Base-by-base conservation (phyloP, 2,113 vertebrate species). In the Tupaia tana region DNA sequence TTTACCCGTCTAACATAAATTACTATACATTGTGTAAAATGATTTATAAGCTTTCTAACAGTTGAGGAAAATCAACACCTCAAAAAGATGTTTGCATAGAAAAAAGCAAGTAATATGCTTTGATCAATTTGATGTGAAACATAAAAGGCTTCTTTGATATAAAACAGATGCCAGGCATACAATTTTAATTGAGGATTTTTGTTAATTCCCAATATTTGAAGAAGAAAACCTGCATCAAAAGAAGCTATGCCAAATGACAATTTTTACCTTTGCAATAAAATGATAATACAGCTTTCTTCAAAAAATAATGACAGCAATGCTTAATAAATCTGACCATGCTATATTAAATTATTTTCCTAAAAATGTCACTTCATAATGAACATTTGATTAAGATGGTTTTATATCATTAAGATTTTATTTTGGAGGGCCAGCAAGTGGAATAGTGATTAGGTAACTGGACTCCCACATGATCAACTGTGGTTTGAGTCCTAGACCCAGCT, bases 161-260 rank as follows among this genome's bases (percentile, higher is more conserved):
- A 81, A 96, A 91, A 34, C 14, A 73, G 18, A 89, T 9, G 73
- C 2, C 0, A 66, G 19, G 20, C 20, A 61, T 70, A 61, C 11
- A 90, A 69, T 64, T 85, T 91, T 94, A 94, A 94, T 95, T 88
- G 29, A 86, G 5, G 24, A 87, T 59, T 84, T 96, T 88, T 43
- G 2, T 84, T 87, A 79, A 81, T 64, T 93, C 91, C 95, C 78
- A 89, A 82, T 18, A 90, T 90, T 93, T 93, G 7, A 90, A 43
- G 7, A 90, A 43, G 6, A 14, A 16, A 87, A 93, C 6, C 52
- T 22, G 24, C 10, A 77, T 19, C 58, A 81, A 88, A 91, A 74
- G 7, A 12, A 58, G 7, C 9, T 74, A 4, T 86, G 14, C 83
- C 61, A 86, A 89, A 19, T 77, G 61, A 18, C 71, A n/a, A n/a